These are phyloP conservation scores for Steatornis caripensis DNA, from an alignment of 2,113 vertebrate genomes.

Conservation along the genomic window DNA sequence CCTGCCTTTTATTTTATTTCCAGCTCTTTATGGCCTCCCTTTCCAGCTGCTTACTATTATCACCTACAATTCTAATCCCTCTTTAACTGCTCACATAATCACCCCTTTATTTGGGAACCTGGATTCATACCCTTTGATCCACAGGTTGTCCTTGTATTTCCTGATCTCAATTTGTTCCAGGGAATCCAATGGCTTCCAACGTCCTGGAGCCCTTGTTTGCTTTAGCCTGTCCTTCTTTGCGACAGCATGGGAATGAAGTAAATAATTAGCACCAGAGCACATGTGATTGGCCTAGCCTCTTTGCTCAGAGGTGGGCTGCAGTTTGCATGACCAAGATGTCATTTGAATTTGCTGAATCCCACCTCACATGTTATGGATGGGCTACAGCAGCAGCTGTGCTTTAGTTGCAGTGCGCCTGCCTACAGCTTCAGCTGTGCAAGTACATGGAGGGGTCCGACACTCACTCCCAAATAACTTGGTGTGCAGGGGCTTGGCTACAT, in stretches of 20 bases:
- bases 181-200: neutral
- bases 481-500: neutral
- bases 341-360: neutral
- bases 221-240: neutral
- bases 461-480: neutral
- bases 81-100: slow-evolving; percentile 34
- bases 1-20: neutral
- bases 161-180: neutral
- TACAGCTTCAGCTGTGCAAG: neutral
- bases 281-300: neutral
- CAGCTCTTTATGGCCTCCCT: neutral
- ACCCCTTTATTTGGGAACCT: slow-evolving; percentile 5
- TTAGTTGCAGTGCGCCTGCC: neutral
- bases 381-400: neutral
- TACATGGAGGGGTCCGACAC: neutral
- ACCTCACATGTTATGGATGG: neutral
- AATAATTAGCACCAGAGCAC: neutral
- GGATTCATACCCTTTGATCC: neutral
- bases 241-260: neutral
- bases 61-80: neutral
- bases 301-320: neutral
- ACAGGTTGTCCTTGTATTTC: neutral
- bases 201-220: neutral
- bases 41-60: slow-evolving; percentile 26
- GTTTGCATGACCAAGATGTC: neutral